Evolutionary conservation across 2,888 invertebrate genomes (phyloP).

Genomic region (Drosophila infuscata): DNA sequence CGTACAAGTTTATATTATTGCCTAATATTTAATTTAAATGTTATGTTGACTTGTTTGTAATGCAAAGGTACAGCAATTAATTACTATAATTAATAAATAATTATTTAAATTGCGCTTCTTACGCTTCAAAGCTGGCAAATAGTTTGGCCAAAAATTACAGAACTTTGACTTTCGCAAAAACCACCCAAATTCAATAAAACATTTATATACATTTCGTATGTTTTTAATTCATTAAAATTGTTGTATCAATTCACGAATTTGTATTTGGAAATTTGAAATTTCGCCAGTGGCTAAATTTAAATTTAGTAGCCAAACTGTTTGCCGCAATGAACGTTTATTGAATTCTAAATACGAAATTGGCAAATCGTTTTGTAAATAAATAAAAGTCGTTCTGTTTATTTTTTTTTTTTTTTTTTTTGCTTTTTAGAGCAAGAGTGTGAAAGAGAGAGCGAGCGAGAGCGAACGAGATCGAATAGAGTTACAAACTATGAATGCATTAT

Average conservation of each 20-base stretch:
- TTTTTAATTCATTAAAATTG: not conserved
- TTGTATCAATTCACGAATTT: not conserved
- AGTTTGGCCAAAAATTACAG: not conserved
- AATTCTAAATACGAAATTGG: conserved; percentile 54
- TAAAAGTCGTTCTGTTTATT: not conserved
- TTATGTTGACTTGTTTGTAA: conserved; percentile 85
- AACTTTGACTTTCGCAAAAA: not conserved
- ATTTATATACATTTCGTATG: not conserved
- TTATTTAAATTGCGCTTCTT: conserved; percentile 18
- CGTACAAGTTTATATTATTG: conserved; percentile 51
- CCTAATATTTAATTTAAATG: conserved; percentile 72
- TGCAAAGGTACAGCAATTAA: conserved; percentile 66
- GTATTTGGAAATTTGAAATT: not conserved
- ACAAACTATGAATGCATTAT: conserved; percentile 45
- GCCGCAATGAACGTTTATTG: conserved; percentile 21
- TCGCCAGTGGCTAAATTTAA: not conserved
- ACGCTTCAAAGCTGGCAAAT: conserved; percentile 2
- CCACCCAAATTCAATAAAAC: not conserved
- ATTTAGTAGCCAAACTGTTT: conserved; percentile 11
- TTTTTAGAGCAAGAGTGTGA: conserved; percentile 15
- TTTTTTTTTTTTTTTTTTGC: conserved; percentile 7
- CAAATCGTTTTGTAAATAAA: conserved; percentile 60
- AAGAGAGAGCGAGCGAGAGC: not conserved
- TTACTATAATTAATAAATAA: conserved; percentile 40
- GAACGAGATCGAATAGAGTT: conserved; percentile 24